phyloP scores from a whole-genome alignment of 2,888 invertebrate species.

The Drosophila quinaria region DNA sequence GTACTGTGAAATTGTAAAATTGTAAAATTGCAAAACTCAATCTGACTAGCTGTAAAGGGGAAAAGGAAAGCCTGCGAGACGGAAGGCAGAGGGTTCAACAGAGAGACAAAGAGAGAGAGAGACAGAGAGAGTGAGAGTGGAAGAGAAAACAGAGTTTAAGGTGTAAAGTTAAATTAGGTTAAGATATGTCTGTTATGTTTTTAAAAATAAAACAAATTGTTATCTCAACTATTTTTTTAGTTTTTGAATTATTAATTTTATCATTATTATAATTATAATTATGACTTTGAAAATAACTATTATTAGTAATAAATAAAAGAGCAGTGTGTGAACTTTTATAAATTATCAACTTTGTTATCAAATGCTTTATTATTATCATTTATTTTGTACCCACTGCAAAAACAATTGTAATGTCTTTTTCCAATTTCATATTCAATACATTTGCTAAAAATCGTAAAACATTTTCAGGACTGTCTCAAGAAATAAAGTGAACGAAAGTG shows the following conservation, averaged over 20 bases:
- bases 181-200: constrained; percentile 5
- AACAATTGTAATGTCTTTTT: background rate
- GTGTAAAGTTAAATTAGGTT: background rate
- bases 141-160: too few species aligned
- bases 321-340: too few species aligned
- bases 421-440: background rate
- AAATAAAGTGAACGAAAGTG: background rate
- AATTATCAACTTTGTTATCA: too few species aligned
- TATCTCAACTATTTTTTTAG: too few species aligned
- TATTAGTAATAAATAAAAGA: too few species aligned
- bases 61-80: background rate
- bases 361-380: too few species aligned
- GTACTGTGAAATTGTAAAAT: constrained; percentile 60
- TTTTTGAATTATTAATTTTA: too few species aligned
- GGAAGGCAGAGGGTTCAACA: background rate
- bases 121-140: background rate
- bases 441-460: background rate
- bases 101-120: background rate
- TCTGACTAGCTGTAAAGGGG: constrained; percentile 32
- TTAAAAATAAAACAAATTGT: too few species aligned
- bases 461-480: background rate
- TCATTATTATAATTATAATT: too few species aligned
- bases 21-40: constrained; percentile 65
- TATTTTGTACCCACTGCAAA: too few species aligned
- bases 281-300: too few species aligned